Evolutionary conservation across 2,113 vertebrate species (phyloP), one percentile per base, ranked within the genome.

Genomic region (Oncorhynchus masou): DNA sequence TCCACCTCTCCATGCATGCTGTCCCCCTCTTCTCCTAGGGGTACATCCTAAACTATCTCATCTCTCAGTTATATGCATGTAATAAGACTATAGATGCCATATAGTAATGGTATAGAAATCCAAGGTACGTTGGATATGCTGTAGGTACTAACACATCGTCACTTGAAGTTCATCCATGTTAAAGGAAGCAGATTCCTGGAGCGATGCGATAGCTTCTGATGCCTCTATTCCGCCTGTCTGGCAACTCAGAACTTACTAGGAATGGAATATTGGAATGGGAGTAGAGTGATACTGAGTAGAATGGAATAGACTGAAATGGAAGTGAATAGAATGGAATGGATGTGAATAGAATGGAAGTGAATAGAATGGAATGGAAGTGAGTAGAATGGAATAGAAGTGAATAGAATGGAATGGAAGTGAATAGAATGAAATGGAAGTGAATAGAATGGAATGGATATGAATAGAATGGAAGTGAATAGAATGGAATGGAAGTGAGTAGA

Each of bases 1-100:
- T 45, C n/a, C n/a, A 15, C 19, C 68, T 48, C 34, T 34, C 66
- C 67, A 74, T 70, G 79, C 85, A 88, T 78, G 82, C 65, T 57
- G 72, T 85, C 60, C 45, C 65, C 5, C 66, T 66, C 67, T 74
- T 19, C 11, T 49, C 22, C 68, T 39, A 5, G 7, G 20, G 13
- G 27, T 49, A 3, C n/a, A 67, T 67, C 65, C 27, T 57, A 57
- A 20, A 62, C n/a, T n/a, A 24, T 16, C 5, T 8, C 0, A 68
- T 31, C 29, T 68, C 19, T 68, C 8, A 54, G 51, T 16, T 12
- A 15, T 5, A 27, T 20, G 66, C 59, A 62, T 62, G 59, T 62
- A 22, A 16, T 4, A 7, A 6, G 59, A 5, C 19, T 62, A 19
- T 15, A 54, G 15, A 5, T 19, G 11, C 16, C 0, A 54, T 22